Evolutionary conservation across 2,888 invertebrate genomes (phyloP).

Genomic region (Camptogramma bilineatum): DNA sequence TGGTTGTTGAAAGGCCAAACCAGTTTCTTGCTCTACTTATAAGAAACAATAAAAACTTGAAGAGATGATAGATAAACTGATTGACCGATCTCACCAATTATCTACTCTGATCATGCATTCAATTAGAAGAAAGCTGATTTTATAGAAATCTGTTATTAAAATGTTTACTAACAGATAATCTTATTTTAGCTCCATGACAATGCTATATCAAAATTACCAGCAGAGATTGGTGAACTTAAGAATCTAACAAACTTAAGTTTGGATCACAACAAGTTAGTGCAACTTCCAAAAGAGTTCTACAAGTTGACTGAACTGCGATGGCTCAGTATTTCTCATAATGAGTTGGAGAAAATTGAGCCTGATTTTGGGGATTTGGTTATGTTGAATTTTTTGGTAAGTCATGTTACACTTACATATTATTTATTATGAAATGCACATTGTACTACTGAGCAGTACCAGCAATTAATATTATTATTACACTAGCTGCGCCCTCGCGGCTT

Average conservation of each 20-base stretch:
- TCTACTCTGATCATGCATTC: not conserved
- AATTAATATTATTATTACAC: no score
- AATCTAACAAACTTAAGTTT: slow-evolving; percentile 88
- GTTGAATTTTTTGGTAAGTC: slow-evolving; percentile 83
- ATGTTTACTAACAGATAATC: not conserved
- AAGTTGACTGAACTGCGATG: slow-evolving; percentile 88
- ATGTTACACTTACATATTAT: no score
- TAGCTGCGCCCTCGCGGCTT: no score
- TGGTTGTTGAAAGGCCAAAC: not conserved
- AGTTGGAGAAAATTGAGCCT: slow-evolving; percentile 87
- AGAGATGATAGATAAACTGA: not conserved
- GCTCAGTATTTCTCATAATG: slow-evolving; percentile 91
- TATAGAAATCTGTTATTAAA: not conserved
- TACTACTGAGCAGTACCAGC: no score
- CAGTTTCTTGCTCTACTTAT: not conserved
- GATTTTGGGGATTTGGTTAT: slow-evolving; percentile 92
- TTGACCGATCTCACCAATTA: not conserved
- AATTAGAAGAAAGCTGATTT: not conserved
- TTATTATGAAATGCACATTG: no score
- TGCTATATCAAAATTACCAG: slow-evolving; percentile 89
- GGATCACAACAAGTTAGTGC: slow-evolving; percentile 88
- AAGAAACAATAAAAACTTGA: not conserved
- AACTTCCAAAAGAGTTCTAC: slow-evolving; percentile 88
- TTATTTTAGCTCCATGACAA: slow-evolving; percentile 92
- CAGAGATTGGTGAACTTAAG: slow-evolving; percentile 89